Percentiles rank a stretch among this genome's conserved stretches.
Conservation (phyloP, 2,888 invertebrate genomes). For the Nemurella pictetii region DNA sequence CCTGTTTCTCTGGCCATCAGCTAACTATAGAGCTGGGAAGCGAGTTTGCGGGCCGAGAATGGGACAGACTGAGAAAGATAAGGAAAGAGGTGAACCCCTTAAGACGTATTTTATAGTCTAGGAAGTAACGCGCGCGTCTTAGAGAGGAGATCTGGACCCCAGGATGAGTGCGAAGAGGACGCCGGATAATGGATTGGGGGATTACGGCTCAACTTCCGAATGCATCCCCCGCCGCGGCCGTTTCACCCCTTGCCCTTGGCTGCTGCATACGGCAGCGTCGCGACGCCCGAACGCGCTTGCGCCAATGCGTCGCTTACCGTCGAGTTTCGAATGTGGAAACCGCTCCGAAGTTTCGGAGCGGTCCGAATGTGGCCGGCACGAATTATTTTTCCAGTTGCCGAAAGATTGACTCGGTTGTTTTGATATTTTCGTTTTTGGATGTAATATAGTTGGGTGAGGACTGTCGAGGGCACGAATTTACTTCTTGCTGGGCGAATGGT, state of each 20-base stretch:
- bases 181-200: constrained; percentile 44
- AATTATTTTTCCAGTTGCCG: no score
- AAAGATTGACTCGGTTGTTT: no score
- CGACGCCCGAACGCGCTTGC: constrained; percentile 6
- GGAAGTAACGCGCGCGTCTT: constrained; percentile 46
- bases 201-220: constrained; percentile 31
- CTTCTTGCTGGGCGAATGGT: no score
- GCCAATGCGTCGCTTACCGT: background rate
- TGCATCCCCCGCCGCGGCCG: constrained; percentile 25
- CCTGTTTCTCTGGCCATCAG: no score
- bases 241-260: constrained; percentile 10
- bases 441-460: no score
- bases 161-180: constrained; percentile 37
- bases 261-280: constrained; percentile 22
- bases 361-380: no score
- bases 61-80: constrained; percentile 40
- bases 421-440: no score
- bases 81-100: constrained; percentile 47
- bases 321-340: no score
- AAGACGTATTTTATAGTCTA: constrained; percentile 32
- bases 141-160: constrained; percentile 49
- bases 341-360: no score
- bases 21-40: background rate
- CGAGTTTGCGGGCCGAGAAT: constrained; percentile 25
- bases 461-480: no score